A percentile compares a stretch with the other conserved stretches of the same genome.
Evolutionary conservation across 2,888 invertebrate species (phyloP).

Genomic region (Drosophila ezoana): DNA sequence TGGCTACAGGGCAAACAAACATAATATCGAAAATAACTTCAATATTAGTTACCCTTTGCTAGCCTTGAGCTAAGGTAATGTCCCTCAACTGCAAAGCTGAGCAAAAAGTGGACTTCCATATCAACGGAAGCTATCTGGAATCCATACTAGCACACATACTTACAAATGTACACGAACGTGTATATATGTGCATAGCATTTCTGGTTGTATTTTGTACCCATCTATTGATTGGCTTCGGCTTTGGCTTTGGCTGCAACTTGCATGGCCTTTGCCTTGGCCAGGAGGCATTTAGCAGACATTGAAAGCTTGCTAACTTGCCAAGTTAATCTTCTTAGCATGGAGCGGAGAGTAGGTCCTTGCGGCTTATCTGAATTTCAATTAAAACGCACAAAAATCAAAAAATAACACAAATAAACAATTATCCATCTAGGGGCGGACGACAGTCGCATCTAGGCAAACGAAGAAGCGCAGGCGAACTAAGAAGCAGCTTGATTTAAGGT

Average conservation of each 20-base stretch:
- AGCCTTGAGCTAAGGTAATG: constrained; percentile 2
- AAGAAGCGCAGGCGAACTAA: neutral
- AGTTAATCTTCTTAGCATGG: constrained; percentile 28
- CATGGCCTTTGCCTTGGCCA: constrained; percentile 3
- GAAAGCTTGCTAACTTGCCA: constrained; percentile 18
- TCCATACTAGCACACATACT: neutral
- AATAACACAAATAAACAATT: neutral
- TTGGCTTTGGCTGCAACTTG: constrained; percentile 11
- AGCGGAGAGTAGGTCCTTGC: neutral
- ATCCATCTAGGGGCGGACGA: neutral
- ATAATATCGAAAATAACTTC: constrained; percentile 3
- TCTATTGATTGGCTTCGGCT: constrained; percentile 31
- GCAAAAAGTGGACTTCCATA: constrained; percentile 1
- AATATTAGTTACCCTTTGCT: constrained; percentile 4
- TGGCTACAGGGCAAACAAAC: neutral
- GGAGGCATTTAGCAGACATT: constrained; percentile 17
- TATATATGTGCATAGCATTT: neutral
- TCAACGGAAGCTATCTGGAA: constrained; percentile 3
- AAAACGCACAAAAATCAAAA: neutral
- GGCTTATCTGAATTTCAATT: constrained; percentile 21
- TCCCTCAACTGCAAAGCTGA: constrained; percentile 7
- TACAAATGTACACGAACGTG: neutral
- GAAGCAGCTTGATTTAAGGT: neutral
- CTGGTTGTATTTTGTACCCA: neutral
- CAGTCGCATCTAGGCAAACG: neutral